Evolutionary conservation across 1,140 invertebrate genomes (phyloP).

Genomic region (Piezodorus guildinii): DNA sequence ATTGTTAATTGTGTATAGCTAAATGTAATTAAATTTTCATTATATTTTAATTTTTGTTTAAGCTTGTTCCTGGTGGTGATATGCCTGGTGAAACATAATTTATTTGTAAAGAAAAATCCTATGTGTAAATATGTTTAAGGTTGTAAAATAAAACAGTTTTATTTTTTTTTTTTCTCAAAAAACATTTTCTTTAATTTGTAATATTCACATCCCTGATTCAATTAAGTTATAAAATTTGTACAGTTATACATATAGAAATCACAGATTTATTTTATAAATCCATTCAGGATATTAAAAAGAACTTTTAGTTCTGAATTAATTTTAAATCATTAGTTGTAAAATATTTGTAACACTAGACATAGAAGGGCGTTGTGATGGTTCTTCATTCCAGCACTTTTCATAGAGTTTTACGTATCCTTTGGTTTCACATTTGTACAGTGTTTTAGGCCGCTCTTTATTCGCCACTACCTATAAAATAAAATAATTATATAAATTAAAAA

Average conservation of each 20-base stretch:
- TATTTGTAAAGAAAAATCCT: not conserved
- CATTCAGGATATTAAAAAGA: no score
- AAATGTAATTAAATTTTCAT: conserved; percentile 10
- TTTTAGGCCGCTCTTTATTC: conserved; percentile 25
- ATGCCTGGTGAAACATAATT: conserved; percentile 26
- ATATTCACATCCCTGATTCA: not conserved
- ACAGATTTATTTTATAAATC: no score
- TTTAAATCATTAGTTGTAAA: conserved; percentile 1
- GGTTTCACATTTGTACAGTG: not conserved
- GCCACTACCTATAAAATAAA: conserved; percentile 28
- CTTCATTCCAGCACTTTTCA: not conserved
- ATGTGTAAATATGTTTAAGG: not conserved
- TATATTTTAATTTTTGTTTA: conserved; percentile 18
- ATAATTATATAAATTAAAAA: not conserved
- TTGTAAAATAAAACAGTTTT: conserved; percentile 5
- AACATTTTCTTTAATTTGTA: conserved; percentile 1
- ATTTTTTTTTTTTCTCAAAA: not conserved
- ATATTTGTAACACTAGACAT: not conserved
- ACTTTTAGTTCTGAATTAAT: not conserved
- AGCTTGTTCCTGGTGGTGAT: conserved; percentile 29
- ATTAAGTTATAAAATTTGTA: no score
- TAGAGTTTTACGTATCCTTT: conserved; percentile 2
- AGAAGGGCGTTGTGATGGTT: not conserved
- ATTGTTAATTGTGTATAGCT: no score
- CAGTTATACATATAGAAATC: no score